Conservation (phyloP, 2,888 invertebrate species). For the Tetrapedia diversipes region DNA sequence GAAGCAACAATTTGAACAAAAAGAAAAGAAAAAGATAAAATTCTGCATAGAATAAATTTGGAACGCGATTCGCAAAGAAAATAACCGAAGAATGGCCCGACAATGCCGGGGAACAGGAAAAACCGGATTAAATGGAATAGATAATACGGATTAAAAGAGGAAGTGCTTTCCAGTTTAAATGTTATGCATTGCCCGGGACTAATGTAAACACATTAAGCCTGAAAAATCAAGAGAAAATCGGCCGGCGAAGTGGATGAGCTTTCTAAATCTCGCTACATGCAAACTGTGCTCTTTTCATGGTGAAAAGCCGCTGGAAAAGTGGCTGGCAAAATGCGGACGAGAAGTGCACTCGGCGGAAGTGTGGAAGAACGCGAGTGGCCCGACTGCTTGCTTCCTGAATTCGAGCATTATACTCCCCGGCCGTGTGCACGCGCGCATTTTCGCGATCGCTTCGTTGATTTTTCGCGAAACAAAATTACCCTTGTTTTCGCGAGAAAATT, state of each 20-base stretch:
- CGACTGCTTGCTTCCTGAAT: conserved; percentile 33
- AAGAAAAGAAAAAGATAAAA: no score
- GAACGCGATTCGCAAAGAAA: no score
- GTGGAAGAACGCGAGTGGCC: conserved; percentile 48
- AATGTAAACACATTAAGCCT: conserved; percentile 28
- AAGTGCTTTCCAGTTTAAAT: not conserved
- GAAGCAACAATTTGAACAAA: no score
- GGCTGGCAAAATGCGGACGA: conserved; percentile 52
- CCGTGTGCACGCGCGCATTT: conserved; percentile 7
- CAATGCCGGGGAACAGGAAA: not conserved
- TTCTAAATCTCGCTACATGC: conserved; percentile 36
- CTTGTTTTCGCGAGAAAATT: not conserved
- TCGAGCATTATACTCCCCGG: conserved; percentile 20
- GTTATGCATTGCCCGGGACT: not conserved
- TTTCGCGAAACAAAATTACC: conserved; percentile 3
- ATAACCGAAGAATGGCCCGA: not conserved
- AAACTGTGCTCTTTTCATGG: conserved; percentile 36
- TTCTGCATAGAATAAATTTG: no score
- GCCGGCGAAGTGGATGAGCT: conserved; percentile 9
- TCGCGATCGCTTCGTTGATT: conserved; percentile 8
- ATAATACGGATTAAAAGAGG: not conserved
- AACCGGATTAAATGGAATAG: not conserved
- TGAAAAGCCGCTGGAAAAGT: conserved; percentile 54
- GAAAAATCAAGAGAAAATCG: conserved; percentile 30
- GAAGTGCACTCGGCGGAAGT: conserved; percentile 50